Evolutionary conservation across 2,888 invertebrate species (phyloP).

Genomic region (Hipparchia sbordonii): DNA sequence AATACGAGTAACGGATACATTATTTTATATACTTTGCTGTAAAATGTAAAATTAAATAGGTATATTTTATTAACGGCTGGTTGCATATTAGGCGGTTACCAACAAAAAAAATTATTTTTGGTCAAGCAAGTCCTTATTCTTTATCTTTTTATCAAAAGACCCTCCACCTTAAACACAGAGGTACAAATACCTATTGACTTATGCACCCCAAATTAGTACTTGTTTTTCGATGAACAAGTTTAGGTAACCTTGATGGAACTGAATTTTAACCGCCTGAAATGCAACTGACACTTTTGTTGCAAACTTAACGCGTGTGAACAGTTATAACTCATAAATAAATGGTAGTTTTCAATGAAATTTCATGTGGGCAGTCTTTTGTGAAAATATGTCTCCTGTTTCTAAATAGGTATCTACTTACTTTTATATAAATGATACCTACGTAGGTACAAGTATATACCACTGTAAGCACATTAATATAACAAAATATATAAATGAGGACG

Average conservation of each 20-base stretch:
- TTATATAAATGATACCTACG: conserved; percentile 18
- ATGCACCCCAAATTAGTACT: too few relatives aligned
- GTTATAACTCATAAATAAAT: not conserved
- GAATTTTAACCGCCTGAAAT: too few relatives aligned
- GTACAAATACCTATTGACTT: too few relatives aligned
- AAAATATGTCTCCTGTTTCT: conserved; percentile 80
- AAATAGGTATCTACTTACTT: conserved; percentile 35
- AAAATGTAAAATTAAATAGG: conserved; percentile 21
- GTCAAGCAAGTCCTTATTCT: too few relatives aligned
- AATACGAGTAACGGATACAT: conserved; percentile 17
- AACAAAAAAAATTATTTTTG: too few relatives aligned
- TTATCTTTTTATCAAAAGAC: too few relatives aligned
- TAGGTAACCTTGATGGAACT: too few relatives aligned
- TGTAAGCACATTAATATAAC: conserved; percentile 29
- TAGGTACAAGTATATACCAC: conserved; percentile 17
- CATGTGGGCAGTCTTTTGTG: conserved; percentile 78
- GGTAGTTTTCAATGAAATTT: conserved; percentile 35
- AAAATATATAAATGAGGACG: conserved; percentile 15
- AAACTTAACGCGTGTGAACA: conserved; percentile 4
- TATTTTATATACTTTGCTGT: conserved; percentile 26
- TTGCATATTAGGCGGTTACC: too few relatives aligned
- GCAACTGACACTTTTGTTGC: not conserved
- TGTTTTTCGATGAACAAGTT: too few relatives aligned
- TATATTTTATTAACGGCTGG: not conserved
- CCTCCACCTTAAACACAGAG: too few relatives aligned